Base-by-base conservation (phyloP, 2,797 vertebrate species). In the Melanotaenia trifasciata region DNA sequence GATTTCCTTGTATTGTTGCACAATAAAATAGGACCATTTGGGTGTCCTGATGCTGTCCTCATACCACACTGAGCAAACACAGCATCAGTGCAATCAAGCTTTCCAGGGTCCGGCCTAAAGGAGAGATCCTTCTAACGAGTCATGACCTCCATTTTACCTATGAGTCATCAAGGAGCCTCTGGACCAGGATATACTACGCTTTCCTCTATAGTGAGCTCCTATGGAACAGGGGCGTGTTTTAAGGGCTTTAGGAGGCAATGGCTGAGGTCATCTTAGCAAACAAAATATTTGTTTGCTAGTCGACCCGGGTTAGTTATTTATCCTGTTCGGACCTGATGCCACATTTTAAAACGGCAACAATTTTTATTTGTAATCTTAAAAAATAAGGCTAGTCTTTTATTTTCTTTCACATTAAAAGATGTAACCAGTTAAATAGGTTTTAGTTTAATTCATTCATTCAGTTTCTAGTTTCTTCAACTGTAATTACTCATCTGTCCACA, bases 1-100 rank as follows among this genome's bases (percentile, higher is more conserved):
- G 83, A 80, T 90, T 93, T 92, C 92, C 91, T 87, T 88, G 85
- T 82, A 92, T 93, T 92, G 90, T 92, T 90, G 64, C 4, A 0
- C 63, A 35, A 81, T 90, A 78, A 90, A 88, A 85, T 70, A 54
- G 84, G 64, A 76, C 70, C 66, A 74, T 84, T 88, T 69, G 58
- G 64, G 80, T 88, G 86, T 91, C 84, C 84, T 78, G 78, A 28
- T 58, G 81, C 68, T 85, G 67, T 89, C 87, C 75, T 84, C 64
- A 47, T 36, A 60, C 71, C 61, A 33, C 38, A 2, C 45, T 75
- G 78, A 80, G 72, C 78, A 88, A 89, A 88, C 74, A 80, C 16
- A 47, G 67, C 70, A 69, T 69, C 67, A 86, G 74, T 78, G 75
- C 85, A 90, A 89, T 84, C 74, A 89, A 69, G 72, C 87, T 84